Percentiles rank a stretch among this genome's conserved stretches.
phyloP scores from a whole-genome alignment of 2,797 vertebrate species.

The Hapalemur alaotrensis region DNA sequence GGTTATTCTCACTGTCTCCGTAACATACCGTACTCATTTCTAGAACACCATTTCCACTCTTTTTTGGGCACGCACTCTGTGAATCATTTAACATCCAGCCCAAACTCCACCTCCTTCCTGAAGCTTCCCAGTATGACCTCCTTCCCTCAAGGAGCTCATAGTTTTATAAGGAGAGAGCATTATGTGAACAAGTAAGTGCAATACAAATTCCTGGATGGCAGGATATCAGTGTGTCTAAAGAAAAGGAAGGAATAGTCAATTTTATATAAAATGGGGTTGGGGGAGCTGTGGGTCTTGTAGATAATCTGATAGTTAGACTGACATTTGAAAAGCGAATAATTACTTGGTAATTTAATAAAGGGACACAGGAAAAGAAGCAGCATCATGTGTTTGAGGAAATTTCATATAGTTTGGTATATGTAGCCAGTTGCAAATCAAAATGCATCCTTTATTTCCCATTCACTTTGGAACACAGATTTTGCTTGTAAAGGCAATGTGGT shows the following conservation, averaged over 20 bases:
- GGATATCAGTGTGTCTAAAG: background rate
- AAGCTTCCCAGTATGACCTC: background rate
- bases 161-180: background rate
- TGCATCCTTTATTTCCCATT: background rate
- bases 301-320: background rate
- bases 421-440: background rate
- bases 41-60: background rate
- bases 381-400: background rate
- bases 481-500: background rate
- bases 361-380: background rate
- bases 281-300: background rate
- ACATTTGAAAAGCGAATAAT: background rate
- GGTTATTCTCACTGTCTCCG: background rate
- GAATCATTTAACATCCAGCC: background rate
- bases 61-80: background rate
- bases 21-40: background rate
- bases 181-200: background rate
- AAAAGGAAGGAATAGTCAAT: background rate
- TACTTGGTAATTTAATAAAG: background rate
- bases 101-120: background rate
- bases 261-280: background rate
- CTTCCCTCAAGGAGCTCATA: background rate
- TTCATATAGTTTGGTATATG: background rate
- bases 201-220: background rate
- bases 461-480: background rate